Percentiles rank a stretch among this genome's conserved stretches.
Evolutionary conservation across 1,140 invertebrate species (phyloP).

Genomic region (Cotesia vestalis): DNA sequence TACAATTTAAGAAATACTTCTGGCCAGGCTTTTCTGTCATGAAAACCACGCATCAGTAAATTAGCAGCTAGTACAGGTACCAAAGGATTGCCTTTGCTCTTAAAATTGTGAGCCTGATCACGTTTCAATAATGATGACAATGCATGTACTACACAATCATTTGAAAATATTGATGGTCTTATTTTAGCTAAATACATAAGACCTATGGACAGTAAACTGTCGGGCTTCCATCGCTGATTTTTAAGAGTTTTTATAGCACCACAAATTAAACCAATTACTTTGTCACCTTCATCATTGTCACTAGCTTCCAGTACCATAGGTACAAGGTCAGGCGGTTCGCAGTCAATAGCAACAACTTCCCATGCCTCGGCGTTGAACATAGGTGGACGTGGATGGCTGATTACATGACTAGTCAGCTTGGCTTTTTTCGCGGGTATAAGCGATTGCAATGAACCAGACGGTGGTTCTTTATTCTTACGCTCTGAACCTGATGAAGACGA

Average conservation of each 20-base stretch:
- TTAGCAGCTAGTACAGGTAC: conserved; percentile 88
- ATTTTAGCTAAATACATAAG: conserved; percentile 85
- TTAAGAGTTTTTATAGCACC: conserved; percentile 76
- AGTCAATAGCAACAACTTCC: conserved; percentile 69
- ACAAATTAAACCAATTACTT: conserved; percentile 68
- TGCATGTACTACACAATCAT: conserved; percentile 81
- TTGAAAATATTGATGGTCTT: conserved; percentile 79
- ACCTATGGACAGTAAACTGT: conserved; percentile 79
- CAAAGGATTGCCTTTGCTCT: conserved; percentile 80
- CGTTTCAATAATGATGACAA: conserved; percentile 84
- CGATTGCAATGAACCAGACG: conserved; percentile 56
- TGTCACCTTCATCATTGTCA: conserved; percentile 72
- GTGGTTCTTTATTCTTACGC: conserved; percentile 66
- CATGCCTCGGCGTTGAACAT: conserved; percentile 66
- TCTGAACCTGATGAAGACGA: conserved; percentile 62
- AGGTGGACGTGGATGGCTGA: conserved; percentile 51
- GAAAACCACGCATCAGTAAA: conserved; percentile 82
- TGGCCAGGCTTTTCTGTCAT: conserved; percentile 81
- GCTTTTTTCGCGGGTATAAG: conserved; percentile 62
- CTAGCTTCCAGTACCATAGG: conserved; percentile 68
- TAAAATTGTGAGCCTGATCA: conserved; percentile 77
- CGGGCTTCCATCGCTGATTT: conserved; percentile 79
- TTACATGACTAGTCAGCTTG: conserved; percentile 53
- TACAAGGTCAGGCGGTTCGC: conserved; percentile 71
- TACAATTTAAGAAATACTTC: conserved; percentile 85